Conservation (phyloP, 2,113 vertebrate species). For the Haplotaxodon microlepis region DNA sequence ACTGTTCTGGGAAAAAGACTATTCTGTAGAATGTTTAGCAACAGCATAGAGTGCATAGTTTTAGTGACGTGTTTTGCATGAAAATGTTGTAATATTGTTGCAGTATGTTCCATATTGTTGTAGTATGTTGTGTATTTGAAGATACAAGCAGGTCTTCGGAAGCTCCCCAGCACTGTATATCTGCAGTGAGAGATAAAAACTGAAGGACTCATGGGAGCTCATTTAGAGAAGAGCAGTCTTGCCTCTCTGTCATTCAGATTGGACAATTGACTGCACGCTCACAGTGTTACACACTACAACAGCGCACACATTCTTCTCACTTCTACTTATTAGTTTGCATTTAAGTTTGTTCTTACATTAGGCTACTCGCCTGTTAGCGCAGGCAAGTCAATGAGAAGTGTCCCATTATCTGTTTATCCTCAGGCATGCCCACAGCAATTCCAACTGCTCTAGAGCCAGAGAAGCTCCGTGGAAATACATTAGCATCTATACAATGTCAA, state of each 20-base stretch:
- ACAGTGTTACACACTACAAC: neutral
- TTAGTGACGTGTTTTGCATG: neutral
- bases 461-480: neutral
- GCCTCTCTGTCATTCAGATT: conserved; percentile 43
- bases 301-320: neutral
- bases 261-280: conserved; percentile 26
- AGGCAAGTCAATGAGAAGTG: conserved; percentile 17
- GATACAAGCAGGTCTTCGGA: neutral
- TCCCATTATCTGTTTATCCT: conserved; percentile 38
- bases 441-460: conserved; percentile 6
- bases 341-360: conserved; percentile 16
- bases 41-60: neutral
- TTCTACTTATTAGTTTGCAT: conserved; percentile 12
- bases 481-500: neutral
- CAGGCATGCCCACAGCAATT: conserved; percentile 39
- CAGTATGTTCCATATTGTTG: neutral
- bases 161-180: neutral
- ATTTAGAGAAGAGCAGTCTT: conserved; percentile 56
- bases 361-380: neutral
- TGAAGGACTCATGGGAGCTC: conserved; percentile 56
- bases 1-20: neutral
- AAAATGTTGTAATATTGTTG: neutral
- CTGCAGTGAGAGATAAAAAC: conserved; percentile 44
- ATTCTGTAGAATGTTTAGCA: neutral
- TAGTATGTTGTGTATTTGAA: neutral